Percentiles rank a stretch among this genome's conserved stretches.
These are phyloP conservation scores for Hemibagrus wyckioides DNA, from an alignment of 2,113 vertebrate species.

Conservation along the genomic window DNA sequence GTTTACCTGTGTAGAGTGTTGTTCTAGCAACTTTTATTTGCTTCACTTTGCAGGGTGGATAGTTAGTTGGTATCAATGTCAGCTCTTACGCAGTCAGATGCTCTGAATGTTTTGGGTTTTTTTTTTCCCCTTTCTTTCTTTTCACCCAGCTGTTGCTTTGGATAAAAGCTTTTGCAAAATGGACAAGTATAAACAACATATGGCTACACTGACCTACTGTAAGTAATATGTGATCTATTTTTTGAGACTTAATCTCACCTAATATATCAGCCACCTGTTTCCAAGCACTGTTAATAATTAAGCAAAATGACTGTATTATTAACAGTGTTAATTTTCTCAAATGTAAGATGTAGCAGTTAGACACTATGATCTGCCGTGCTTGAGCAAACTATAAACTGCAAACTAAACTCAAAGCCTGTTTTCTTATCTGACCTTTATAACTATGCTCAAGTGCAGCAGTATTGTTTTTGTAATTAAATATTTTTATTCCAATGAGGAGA, in stretches of 20 bases:
- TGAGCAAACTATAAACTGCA: not conserved
- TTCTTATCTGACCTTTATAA: not conserved
- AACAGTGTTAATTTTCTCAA: not conserved
- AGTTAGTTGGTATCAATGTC: not conserved
- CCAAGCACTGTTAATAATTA: not conserved
- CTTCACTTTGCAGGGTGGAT: not conserved
- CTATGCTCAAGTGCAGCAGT: not conserved
- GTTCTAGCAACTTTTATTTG: not conserved
- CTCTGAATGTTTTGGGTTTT: not conserved
- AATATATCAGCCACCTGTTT: not conserved
- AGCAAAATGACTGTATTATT: not conserved
- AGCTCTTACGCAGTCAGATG: not conserved
- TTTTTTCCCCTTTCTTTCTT: not conserved
- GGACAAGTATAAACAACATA: not conserved
- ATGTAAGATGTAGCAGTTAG: not conserved
- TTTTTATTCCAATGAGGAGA: not conserved
- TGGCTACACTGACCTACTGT: not conserved
- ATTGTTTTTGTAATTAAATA: not conserved
- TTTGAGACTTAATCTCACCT: not conserved
- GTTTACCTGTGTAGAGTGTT: not conserved
- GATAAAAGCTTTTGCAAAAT: constrained; percentile 5
- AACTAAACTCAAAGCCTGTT: not conserved
- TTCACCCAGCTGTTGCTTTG: not conserved
- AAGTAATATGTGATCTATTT: not conserved
- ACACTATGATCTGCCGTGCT: not conserved